Percentiles rank a stretch among this genome's conserved stretches.
Conservation (phyloP, 2,888 invertebrate genomes). For the Phania funesta region DNA sequence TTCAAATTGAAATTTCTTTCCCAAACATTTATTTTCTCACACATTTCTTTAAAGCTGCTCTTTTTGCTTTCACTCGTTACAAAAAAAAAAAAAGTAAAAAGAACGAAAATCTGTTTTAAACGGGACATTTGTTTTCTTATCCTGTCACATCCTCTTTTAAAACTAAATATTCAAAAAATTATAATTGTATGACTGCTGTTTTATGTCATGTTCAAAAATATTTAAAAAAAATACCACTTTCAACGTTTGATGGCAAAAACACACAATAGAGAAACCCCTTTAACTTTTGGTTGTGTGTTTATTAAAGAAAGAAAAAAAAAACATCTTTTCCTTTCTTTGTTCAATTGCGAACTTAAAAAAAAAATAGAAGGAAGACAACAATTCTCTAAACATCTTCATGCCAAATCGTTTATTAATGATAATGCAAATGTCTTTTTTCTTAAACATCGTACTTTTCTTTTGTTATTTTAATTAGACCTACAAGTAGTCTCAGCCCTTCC, state of each 20-base stretch:
- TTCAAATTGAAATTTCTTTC: conserved; percentile 35
- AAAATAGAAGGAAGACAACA: conserved; percentile 44
- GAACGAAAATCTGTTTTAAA: conserved; percentile 25
- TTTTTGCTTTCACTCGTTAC: conserved; percentile 41
- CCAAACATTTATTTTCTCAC: conserved; percentile 44
- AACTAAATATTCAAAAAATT: conserved; percentile 4
- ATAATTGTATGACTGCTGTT: conserved; percentile 42
- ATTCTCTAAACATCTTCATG: conserved; percentile 49
- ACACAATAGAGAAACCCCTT: conserved; percentile 39
- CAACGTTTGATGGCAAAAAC: conserved; percentile 18
- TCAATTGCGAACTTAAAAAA: conserved; percentile 23
- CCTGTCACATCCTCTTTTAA: conserved; percentile 52
- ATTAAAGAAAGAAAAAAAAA: conserved; percentile 1
- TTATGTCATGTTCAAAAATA: conserved; percentile 45
- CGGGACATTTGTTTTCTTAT: conserved; percentile 63
- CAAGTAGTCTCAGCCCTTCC: conserved; percentile 54
- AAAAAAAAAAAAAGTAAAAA: conserved; percentile 9
- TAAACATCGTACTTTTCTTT: conserved; percentile 52
- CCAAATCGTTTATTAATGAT: conserved; percentile 57
- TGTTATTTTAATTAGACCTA: conserved; percentile 72
- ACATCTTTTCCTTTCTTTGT: conserved; percentile 48
- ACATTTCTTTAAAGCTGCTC: conserved; percentile 40
- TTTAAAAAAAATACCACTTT: conserved; percentile 34
- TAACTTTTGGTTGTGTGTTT: conserved; percentile 6
- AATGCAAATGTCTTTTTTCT: conserved; percentile 65